Conservation (phyloP, 1,140 invertebrate genomes). For the Hycleus cichorii region DNA sequence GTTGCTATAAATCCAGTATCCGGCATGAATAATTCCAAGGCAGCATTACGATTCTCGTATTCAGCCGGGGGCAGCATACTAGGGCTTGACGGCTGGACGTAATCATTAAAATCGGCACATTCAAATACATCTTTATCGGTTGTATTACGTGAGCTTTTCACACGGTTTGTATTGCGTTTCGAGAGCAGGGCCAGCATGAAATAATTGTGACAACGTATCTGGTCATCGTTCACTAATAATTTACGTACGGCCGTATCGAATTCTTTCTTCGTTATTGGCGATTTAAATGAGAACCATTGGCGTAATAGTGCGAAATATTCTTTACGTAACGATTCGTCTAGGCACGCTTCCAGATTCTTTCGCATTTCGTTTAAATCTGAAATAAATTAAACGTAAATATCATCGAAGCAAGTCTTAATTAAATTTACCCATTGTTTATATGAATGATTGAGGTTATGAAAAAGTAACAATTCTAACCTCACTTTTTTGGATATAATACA, state of each 20-base stretch:
- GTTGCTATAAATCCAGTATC: conserved; percentile 32
- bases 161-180: conserved; percentile 23
- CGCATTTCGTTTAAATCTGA: conserved; percentile 31
- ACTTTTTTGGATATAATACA: too few species aligned
- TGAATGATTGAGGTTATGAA: too few species aligned
- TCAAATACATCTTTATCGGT: conserved; percentile 26
- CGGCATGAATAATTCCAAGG: conserved; percentile 33
- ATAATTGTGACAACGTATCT: conserved; percentile 31
- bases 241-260: conserved; percentile 32
- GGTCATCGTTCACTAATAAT: conserved; percentile 32
- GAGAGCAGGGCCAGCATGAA: conserved; percentile 30
- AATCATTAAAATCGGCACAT: conserved; percentile 22
- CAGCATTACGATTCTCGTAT: conserved; percentile 29
- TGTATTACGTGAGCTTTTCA: conserved; percentile 12
- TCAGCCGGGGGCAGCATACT: conserved; percentile 23
- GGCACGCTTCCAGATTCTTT: conserved; percentile 26
- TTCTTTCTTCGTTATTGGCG: conserved; percentile 27
- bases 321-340: conserved; percentile 28
- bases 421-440: too few species aligned
- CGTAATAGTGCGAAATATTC: conserved; percentile 32
- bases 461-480: too few species aligned
- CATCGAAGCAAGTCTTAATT: too few species aligned
- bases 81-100: conserved; percentile 28
- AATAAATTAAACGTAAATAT: not conserved
- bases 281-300: conserved; percentile 33